Conservation (phyloP, 2,888 invertebrate genomes). For the Liposcelis brunnea region DNA sequence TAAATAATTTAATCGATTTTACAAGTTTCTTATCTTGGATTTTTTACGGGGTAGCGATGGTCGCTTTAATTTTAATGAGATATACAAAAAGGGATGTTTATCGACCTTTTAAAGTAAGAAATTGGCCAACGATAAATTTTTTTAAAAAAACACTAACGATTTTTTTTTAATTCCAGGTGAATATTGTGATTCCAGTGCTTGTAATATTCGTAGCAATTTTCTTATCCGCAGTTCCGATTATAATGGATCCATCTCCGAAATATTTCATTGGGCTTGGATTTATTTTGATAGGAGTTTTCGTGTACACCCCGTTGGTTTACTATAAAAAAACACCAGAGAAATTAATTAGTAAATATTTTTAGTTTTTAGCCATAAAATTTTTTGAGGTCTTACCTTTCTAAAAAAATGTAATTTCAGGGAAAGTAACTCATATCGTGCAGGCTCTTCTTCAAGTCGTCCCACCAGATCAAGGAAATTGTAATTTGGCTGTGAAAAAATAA, state of each 20-base stretch:
- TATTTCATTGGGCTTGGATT: slow-evolving; percentile 59
- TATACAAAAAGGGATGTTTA: slow-evolving; percentile 45
- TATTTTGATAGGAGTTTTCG: slow-evolving; percentile 44
- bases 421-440: too few species aligned
- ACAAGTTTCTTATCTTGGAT: slow-evolving; percentile 79
- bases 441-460: too few species aligned
- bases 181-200: slow-evolving; percentile 51
- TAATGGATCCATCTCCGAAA: slow-evolving; percentile 55
- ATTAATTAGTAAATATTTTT: slow-evolving; percentile 38
- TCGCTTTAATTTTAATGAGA: slow-evolving; percentile 54
- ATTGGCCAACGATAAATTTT: slow-evolving; percentile 7
- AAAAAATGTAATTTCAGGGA: too few species aligned
- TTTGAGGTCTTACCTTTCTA: too few species aligned
- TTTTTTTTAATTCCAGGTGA: slow-evolving; percentile 32
- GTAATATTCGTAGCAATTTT: slow-evolving; percentile 53
- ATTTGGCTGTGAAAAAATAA: too few species aligned
- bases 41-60: slow-evolving; percentile 69
- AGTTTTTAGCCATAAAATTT: too few species aligned
- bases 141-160: neutral
- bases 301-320: slow-evolving; percentile 62
- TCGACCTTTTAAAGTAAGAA: slow-evolving; percentile 48
- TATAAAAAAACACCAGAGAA: slow-evolving; percentile 40
- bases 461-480: too few species aligned
- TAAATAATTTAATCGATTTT: slow-evolving; percentile 61
- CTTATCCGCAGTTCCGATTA: slow-evolving; percentile 54